Conservation (phyloP, 2,797 vertebrate genomes). For the Sciaenops ocellatus region DNA sequence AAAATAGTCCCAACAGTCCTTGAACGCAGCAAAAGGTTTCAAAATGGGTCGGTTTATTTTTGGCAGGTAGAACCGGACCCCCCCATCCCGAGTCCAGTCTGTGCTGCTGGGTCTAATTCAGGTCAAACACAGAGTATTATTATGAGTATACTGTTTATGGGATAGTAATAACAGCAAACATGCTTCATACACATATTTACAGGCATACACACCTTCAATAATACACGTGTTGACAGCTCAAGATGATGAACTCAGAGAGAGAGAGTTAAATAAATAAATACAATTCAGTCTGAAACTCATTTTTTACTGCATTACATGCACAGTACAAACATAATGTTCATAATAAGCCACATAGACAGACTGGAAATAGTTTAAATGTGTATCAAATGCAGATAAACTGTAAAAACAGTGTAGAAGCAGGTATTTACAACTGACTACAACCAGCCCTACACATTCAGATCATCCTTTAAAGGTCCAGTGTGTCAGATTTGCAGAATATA, state of each 20-base stretch:
- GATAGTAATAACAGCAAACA: neutral
- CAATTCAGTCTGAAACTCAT: constrained; percentile 16
- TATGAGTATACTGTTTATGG: neutral
- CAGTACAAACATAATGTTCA: neutral
- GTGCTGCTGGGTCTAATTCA: neutral
- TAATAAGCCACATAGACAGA: neutral
- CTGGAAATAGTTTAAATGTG: constrained; percentile 8
- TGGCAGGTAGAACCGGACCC: neutral
- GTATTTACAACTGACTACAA: neutral
- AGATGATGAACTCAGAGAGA: neutral
- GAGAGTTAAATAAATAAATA: too few relatives aligned
- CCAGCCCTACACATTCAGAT: too few relatives aligned
- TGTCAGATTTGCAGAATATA: too few relatives aligned
- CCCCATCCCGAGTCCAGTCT: neutral
- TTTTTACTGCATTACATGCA: neutral
- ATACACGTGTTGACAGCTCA: neutral
- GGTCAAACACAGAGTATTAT: neutral
- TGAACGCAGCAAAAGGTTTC: neutral
- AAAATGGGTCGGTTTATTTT: neutral
- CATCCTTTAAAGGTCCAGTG: too few relatives aligned
- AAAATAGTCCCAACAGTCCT: neutral
- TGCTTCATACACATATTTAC: neutral
- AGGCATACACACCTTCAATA: neutral
- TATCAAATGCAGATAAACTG: constrained; percentile 14
- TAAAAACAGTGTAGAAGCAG: neutral